Evolutionary conservation across 2,113 vertebrate genomes (phyloP), one percentile per base, ranked within the genome.

Genomic region (Corythaeola cristata): DNA sequence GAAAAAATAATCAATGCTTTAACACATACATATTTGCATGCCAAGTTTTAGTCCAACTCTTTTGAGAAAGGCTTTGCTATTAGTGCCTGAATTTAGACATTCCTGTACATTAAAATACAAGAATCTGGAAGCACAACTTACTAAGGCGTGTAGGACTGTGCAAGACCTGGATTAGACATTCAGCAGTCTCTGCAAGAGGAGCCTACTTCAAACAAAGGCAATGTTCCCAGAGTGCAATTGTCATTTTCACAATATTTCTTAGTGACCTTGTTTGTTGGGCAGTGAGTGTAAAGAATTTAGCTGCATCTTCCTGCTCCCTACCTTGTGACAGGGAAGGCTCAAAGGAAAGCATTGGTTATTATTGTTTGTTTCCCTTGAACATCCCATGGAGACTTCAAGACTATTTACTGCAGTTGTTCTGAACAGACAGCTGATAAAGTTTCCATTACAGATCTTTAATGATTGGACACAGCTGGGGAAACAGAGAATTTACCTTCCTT

Each of bases 321-420:
- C 45, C 52, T 59, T 33, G n/a, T 32, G 21, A n/a, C 3, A 5
- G 59, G 45, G 37, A 88, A 82, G 30, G 39, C 93, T 86, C 11
- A 58, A 45, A 85, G 63, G 68, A 17, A 41, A 85, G 37, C 3
- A 32, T 24, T 72, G n/a, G 41, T 44, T 90, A 8, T 49, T 77
- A 71, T 15, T 73, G 35, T 64, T 89, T 85, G 26, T 76, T 80
- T 91, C 60, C 66, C 56, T 55, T 66, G 68, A 78, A n/a, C 32
- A 66, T 55, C 53, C 84, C 84, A 30, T 27, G 30, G 89, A 97
- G 92, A 88, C 64, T 86, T 78, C 73, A 77, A 82, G 85, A 53
- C 56, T 93, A 90, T 95, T 94, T 95, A 87, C 72, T 87, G 69
- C 71, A 68, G n/a, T 33, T 50, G 45, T 91, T 87, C 74, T 71